A percentile compares a stretch with the other conserved stretches of the same genome.
Evolutionary conservation across 2,888 invertebrate species (phyloP).

Genomic region (Apodemia duryi): DNA sequence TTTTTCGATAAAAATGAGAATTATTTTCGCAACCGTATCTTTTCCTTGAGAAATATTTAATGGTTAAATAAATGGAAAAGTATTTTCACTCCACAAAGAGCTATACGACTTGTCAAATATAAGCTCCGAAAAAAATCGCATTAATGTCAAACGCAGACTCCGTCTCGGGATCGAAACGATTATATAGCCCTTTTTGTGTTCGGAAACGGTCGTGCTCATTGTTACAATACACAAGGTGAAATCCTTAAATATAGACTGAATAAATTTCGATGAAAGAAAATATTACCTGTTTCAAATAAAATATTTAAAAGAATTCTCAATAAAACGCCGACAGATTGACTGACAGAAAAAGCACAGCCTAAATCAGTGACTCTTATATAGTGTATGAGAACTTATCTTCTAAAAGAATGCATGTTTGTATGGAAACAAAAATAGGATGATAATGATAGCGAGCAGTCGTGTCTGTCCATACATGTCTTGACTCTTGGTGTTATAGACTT

Average conservation of each 20-base stretch:
- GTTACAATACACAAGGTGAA: not conserved
- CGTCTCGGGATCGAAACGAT: slow-evolving; percentile 20
- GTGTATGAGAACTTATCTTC: too few species aligned
- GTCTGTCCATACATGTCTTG: too few species aligned
- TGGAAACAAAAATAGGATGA: too few species aligned
- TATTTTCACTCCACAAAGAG: slow-evolving; percentile 18
- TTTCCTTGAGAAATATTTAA: slow-evolving; percentile 11
- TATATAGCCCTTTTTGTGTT: slow-evolving; percentile 25
- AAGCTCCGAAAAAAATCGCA: slow-evolving; percentile 28
- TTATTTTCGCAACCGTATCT: not conserved
- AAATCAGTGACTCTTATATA: too few species aligned
- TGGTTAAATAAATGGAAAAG: slow-evolving; percentile 17
- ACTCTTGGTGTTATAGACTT: too few species aligned
- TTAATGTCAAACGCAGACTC: slow-evolving; percentile 28
- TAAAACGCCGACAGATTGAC: too few species aligned
- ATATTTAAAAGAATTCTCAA: not conserved
- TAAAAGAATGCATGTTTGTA: too few species aligned
- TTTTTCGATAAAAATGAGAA: not conserved
- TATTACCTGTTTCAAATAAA: not conserved
- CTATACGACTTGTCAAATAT: slow-evolving; percentile 27
- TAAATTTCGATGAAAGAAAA: slow-evolving; percentile 1
- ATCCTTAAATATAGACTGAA: slow-evolving; percentile 1
- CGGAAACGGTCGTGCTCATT: slow-evolving; percentile 16
- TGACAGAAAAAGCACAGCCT: too few species aligned
- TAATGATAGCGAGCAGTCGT: too few species aligned